Base-by-base conservation (phyloP, 1,140 invertebrate genomes). In the Aphelinus certus region DNA sequence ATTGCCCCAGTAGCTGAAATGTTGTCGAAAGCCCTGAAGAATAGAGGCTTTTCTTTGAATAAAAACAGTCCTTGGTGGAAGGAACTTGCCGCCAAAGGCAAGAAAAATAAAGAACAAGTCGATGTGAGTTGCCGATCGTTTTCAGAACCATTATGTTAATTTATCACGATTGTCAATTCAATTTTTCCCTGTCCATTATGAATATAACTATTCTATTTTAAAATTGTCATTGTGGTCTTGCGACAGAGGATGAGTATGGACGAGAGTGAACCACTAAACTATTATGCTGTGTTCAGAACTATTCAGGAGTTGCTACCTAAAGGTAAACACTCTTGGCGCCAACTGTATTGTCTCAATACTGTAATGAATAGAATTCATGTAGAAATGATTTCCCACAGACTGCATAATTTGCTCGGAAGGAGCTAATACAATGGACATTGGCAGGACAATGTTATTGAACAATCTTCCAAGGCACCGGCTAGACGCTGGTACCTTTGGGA, bases 381-480 rank as follows among this genome's bases (percentile, higher is more conserved):
- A 43, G n/a, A 60, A 60, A 73, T 73, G 7, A 45, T 43, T 10
- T 65, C 88, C 89, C 79, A 80, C 83, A 88, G 94, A 99, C 88
- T 92, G 92, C 42, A 93, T 99, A 2, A 96, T 99, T 80, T 94
- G 98, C n/a, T 98, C 96, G 83, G 97, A 99, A 89, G 97, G 97
- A 57, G 97, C 97, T 7, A 98, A 98, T 84, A 99, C 97, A 1
- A 99, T 99, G 97, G 97, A 98, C 81, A 98, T 98, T 82, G 96
- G 97, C 2, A 90, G 97, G 61, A 93, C 96, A 0, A 93, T 98
- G 86, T 86, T 99, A 26, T 87, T 93, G 2, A 98, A 98, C 83
- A 89, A 91, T 71, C 85, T 93, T 64, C 95, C 97, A 0, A 88
- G 96, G 58, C 96, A 97, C 84, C 91, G 97, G 57, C 87, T 96